Conservation (phyloP, 2,888 invertebrate species). For the Galerucella pusilla region DNA sequence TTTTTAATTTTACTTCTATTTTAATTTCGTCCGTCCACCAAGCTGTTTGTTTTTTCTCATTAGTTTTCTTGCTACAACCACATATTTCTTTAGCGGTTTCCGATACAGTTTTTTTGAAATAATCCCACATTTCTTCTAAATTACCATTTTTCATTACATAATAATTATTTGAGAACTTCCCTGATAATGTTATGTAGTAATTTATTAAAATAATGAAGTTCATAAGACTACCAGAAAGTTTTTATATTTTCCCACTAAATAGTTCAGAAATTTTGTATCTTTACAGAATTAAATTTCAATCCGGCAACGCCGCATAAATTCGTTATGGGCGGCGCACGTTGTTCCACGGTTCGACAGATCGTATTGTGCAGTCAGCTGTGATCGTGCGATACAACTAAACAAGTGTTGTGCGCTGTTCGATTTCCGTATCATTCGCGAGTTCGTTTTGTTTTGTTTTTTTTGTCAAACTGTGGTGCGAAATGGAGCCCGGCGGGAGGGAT, state of each 20-base stretch:
- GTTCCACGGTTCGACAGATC: conserved; percentile 43
- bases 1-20: too few species aligned
- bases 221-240: background rate
- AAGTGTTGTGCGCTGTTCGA: conserved; percentile 49
- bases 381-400: conserved; percentile 52
- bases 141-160: too few species aligned
- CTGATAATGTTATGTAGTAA: too few species aligned
- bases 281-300: background rate
- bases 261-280: background rate
- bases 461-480: conserved; percentile 69
- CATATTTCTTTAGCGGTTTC: too few species aligned
- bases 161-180: too few species aligned
- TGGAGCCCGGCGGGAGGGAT: conserved; percentile 92
- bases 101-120: too few species aligned
- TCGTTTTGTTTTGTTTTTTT: conserved; percentile 39
- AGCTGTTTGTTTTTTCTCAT: too few species aligned
- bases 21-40: too few species aligned
- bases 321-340: conserved; percentile 63
- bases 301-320: conserved; percentile 55
- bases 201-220: too few species aligned
- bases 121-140: too few species aligned
- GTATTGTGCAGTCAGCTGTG: conserved; percentile 63
- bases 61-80: too few species aligned
- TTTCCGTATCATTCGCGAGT: conserved; percentile 39
- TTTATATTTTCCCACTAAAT: background rate